Evolutionary conservation across 1,140 invertebrate genomes (phyloP).

Genomic region (Drosophila biarmipes): DNA sequence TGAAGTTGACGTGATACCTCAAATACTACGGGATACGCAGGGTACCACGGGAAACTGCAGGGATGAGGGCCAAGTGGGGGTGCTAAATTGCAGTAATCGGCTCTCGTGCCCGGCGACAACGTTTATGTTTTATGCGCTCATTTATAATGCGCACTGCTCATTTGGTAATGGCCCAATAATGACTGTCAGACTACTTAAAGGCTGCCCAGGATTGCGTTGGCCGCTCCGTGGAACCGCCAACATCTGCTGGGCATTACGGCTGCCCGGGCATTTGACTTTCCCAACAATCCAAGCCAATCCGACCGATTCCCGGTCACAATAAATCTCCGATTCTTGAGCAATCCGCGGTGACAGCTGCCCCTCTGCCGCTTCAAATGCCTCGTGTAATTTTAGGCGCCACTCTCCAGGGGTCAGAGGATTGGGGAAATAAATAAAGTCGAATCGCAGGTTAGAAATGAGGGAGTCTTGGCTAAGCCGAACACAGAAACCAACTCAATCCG

Average conservation of each 20-base stretch:
- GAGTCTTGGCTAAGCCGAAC: slow-evolving; percentile 47
- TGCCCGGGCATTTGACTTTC: slow-evolving; percentile 31
- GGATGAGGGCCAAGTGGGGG: slow-evolving; percentile 43
- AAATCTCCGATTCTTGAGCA: slow-evolving; percentile 46
- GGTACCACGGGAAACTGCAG: background rate
- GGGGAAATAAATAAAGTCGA: slow-evolving; percentile 45
- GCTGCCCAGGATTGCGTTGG: slow-evolving; percentile 36
- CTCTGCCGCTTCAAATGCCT: slow-evolving; percentile 11
- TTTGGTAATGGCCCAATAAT: slow-evolving; percentile 80
- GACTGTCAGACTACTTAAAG: slow-evolving; percentile 65
- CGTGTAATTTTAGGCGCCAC: slow-evolving; percentile 73
- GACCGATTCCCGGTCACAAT: slow-evolving; percentile 25
- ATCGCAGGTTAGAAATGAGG: slow-evolving; percentile 53
- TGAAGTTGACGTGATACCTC: slow-evolving; percentile 6
- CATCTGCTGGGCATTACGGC: slow-evolving; percentile 53
- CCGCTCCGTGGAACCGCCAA: slow-evolving; percentile 48
- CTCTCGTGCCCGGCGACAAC: slow-evolving; percentile 70
- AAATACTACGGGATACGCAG: background rate
- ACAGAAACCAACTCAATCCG: slow-evolving; percentile 56
- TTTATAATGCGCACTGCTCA: slow-evolving; percentile 79
- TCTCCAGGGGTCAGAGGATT: slow-evolving; percentile 63
- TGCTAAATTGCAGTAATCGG: slow-evolving; percentile 82
- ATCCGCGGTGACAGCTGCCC: slow-evolving; percentile 43
- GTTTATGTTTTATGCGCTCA: slow-evolving; percentile 82
- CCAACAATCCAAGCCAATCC: slow-evolving; percentile 13